phyloP scores from a whole-genome alignment of 2,888 invertebrate species.

The Cactoblastis cactorum region DNA sequence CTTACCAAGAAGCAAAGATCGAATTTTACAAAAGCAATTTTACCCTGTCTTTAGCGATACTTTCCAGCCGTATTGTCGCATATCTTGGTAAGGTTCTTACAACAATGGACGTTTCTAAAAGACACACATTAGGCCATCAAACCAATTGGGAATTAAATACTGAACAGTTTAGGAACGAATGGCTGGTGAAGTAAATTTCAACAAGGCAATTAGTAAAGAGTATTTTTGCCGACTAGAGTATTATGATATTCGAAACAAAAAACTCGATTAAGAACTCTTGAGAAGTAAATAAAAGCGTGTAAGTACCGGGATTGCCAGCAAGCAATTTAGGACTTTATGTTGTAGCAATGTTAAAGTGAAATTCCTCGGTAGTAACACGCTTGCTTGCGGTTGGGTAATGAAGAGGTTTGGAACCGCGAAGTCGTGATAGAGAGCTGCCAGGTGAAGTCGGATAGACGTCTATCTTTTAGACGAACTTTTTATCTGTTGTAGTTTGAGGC shows the following conservation, averaged over 20 bases:
- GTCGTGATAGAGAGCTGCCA: slow-evolving; percentile 48
- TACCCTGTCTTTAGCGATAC: slow-evolving; percentile 52
- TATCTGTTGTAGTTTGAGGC: slow-evolving; percentile 73
- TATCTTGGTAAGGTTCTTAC: slow-evolving; percentile 30
- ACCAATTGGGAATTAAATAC: slow-evolving; percentile 23
- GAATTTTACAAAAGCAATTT: slow-evolving; percentile 22
- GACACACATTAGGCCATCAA: slow-evolving; percentile 39
- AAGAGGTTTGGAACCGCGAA: slow-evolving; percentile 22
- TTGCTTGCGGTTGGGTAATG: slow-evolving; percentile 18
- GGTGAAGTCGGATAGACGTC: slow-evolving; percentile 32
- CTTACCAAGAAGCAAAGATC: slow-evolving; percentile 35
- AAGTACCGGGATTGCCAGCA: not conserved
- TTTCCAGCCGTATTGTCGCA: slow-evolving; percentile 43
- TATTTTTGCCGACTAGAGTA: not conserved
- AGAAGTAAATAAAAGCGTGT: not conserved
- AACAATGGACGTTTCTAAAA: slow-evolving; percentile 31
- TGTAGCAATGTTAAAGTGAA: not conserved
- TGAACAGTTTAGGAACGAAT: slow-evolving; percentile 37
- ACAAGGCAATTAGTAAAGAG: not conserved
- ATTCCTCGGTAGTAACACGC: not conserved
- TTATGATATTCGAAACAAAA: not conserved
- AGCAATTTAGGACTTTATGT: not conserved
- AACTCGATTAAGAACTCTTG: slow-evolving; percentile 3
- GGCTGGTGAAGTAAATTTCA: slow-evolving; percentile 9
- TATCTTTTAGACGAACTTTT: slow-evolving; percentile 77